phyloP scores from a whole-genome alignment of 2,888 invertebrate genomes.

The Volucella zonaria region DNA sequence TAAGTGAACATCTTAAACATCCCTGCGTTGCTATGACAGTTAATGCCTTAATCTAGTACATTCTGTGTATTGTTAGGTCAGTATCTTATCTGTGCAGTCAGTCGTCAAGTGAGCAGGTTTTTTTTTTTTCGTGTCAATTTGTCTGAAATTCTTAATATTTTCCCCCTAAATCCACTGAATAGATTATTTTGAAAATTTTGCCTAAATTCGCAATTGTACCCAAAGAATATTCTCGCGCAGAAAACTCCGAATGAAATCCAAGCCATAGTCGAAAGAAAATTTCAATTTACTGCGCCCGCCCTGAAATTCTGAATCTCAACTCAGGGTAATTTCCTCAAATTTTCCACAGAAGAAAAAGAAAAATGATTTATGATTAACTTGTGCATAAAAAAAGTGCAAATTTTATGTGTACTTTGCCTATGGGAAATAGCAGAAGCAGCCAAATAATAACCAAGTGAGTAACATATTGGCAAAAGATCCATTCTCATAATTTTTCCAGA shows the following conservation, averaged over 20 bases:
- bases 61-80: constrained; percentile 35
- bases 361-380: constrained; percentile 14
- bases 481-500: neutral
- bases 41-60: constrained; percentile 21
- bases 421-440: neutral
- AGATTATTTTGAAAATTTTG: neutral
- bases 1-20: neutral
- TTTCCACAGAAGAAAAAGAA: constrained; percentile 8
- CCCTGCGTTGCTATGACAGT: constrained; percentile 7
- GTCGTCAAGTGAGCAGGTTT: constrained; percentile 20
- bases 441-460: constrained; percentile 17
- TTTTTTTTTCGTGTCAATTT: neutral
- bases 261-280: neutral
- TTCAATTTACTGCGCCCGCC: constrained; percentile 32
- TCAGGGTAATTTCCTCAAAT: constrained; percentile 1
- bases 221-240: neutral
- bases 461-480: neutral
- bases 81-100: constrained; percentile 48
- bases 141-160: constrained; percentile 21
- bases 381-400: neutral
- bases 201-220: constrained; percentile 7
- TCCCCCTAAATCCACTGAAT: constrained; percentile 19
- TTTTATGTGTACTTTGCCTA: constrained; percentile 6
- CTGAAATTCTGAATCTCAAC: constrained; percentile 8
- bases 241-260: neutral